These are phyloP conservation scores for Butorides virescens DNA, from an alignment of 2,113 vertebrate genomes.

Conservation along the genomic window DNA sequence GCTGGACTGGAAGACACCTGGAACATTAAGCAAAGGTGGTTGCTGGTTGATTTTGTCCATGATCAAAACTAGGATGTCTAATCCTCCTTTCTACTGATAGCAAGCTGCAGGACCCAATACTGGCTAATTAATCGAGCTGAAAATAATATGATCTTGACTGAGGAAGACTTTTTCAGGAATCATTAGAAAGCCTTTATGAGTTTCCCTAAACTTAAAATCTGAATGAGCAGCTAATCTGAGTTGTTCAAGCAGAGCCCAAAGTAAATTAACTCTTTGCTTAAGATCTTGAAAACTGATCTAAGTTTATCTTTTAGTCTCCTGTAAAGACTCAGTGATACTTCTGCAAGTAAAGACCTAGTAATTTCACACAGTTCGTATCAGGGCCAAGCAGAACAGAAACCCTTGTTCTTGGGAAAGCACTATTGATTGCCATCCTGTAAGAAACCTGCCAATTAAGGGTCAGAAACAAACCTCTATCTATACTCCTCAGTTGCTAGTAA, in stretches of 20 bases:
- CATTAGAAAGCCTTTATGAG: background rate
- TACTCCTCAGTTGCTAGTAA: background rate
- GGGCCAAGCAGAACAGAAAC: background rate
- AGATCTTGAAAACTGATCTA: background rate
- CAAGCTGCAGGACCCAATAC: background rate
- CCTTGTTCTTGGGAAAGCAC: background rate
- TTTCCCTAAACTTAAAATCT: background rate
- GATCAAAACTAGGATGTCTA: background rate
- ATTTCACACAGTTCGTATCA: background rate
- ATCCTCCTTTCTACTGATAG: background rate
- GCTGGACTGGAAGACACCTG: background rate
- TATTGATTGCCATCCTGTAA: background rate
- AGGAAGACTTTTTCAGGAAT: background rate
- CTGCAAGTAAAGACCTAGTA: background rate
- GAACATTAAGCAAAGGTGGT: background rate
- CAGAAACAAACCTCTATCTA: background rate
- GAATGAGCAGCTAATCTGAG: background rate
- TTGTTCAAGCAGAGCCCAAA: background rate
- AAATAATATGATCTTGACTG: background rate
- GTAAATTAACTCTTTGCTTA: background rate
- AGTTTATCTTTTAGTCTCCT: background rate
- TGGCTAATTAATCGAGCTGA: background rate
- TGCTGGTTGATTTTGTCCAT: background rate
- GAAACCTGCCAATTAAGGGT: background rate
- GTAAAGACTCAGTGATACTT: background rate